Evolutionary conservation across 2,113 vertebrate genomes (phyloP).

Genomic region (Picathartes gymnocephalus): DNA sequence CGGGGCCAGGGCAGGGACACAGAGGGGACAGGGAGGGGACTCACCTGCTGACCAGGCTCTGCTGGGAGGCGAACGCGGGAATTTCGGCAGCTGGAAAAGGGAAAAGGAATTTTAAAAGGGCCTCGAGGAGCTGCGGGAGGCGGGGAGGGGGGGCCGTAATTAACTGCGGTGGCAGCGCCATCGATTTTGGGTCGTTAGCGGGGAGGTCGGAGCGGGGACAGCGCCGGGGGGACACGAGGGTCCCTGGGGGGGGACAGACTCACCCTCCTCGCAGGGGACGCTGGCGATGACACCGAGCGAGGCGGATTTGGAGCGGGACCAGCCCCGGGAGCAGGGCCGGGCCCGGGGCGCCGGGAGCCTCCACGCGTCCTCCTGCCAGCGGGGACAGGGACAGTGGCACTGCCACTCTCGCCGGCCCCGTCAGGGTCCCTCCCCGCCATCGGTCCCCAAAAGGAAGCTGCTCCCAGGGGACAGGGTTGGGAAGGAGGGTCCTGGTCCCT

Average conservation of each 20-base stretch:
- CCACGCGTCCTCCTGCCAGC: neutral
- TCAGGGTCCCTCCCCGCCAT: accelerated
- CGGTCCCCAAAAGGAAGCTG: neutral
- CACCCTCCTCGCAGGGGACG: constrained; percentile 44
- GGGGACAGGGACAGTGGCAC: neutral
- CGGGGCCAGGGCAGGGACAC: neutral
- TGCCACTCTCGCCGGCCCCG: neutral
- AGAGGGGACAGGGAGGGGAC: neutral
- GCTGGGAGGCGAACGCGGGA: neutral
- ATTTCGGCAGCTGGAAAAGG: neutral
- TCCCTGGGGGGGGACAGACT: neutral
- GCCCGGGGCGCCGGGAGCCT: neutral
- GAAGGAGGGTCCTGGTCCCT: neutral
- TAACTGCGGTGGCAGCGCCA: neutral
- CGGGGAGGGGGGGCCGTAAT: neutral
- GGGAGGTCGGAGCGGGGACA: neutral
- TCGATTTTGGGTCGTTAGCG: neutral
- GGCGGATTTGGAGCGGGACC: constrained; percentile 64
- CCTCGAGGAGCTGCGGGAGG: neutral
- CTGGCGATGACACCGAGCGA: constrained; percentile 66
- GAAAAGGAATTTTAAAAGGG: neutral
- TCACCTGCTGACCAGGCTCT: constrained; percentile 23
- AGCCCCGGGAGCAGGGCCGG: neutral
- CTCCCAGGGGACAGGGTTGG: neutral
- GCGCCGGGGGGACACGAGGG: neutral